These are phyloP conservation scores for Benitochromis conjunctus DNA, from an alignment of 2,113 vertebrate species.

Conservation along the genomic window DNA sequence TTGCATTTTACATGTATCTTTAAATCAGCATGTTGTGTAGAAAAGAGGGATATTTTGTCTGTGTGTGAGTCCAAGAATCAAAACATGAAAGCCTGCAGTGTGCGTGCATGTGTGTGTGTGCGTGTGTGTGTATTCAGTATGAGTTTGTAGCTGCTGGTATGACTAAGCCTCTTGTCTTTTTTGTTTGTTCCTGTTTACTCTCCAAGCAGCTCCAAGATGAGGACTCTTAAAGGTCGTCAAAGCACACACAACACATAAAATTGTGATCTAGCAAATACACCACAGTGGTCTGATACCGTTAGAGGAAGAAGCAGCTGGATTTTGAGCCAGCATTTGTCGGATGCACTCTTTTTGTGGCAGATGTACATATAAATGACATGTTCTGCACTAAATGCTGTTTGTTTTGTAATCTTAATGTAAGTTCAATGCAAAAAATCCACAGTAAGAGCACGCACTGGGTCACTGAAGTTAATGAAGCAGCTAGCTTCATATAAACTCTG, in stretches of 20 bases:
- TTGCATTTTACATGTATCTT: background rate
- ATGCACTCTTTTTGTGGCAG: background rate
- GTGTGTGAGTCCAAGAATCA: background rate
- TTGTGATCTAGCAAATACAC: background rate
- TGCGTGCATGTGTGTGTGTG: background rate
- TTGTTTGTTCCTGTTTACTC: constrained; percentile 49
- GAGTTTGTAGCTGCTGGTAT: background rate
- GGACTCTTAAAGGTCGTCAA: background rate
- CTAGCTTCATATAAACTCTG: background rate
- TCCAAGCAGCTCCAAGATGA: background rate
- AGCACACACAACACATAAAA: constrained; percentile 2
- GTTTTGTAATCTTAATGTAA: background rate
- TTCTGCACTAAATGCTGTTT: background rate
- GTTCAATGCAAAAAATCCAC: background rate
- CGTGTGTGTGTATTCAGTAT: background rate
- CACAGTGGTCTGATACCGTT: background rate
- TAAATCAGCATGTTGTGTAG: background rate
- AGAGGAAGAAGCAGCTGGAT: background rate
- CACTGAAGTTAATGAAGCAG: background rate
- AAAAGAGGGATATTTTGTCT: background rate
- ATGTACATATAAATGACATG: background rate
- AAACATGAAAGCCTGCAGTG: background rate
- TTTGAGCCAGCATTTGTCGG: rapidly evolving
- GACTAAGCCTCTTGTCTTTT: background rate
- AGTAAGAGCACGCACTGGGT: rapidly evolving